These are phyloP conservation scores for Pachyuromys duprasi DNA, from an alignment of 2,797 vertebrate species.

Conservation along the genomic window DNA sequence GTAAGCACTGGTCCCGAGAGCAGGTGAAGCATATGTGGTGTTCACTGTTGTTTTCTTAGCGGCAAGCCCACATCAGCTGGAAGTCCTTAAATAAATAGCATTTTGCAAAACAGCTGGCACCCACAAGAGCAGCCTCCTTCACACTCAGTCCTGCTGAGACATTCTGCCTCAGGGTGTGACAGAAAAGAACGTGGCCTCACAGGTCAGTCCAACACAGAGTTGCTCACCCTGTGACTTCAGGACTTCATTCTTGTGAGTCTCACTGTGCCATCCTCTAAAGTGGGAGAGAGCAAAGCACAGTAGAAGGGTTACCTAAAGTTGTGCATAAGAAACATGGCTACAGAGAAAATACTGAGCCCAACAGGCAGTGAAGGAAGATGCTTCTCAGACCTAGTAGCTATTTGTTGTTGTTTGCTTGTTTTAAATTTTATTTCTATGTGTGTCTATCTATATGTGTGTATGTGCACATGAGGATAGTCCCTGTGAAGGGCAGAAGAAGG, in stretches of 20 bases:
- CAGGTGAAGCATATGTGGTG: neutral
- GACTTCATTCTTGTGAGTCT: neutral
- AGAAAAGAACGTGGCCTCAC: neutral
- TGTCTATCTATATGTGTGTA: neutral
- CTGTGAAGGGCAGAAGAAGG: neutral
- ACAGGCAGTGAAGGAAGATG: neutral
- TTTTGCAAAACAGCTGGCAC: slow-evolving; percentile 15
- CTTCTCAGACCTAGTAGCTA: neutral
- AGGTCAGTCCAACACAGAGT: neutral
- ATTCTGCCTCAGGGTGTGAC: neutral
- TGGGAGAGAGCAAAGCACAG: neutral
- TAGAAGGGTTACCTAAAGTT: neutral
- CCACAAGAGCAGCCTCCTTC: neutral
- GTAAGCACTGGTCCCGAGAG: neutral
- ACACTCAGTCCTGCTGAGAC: neutral
- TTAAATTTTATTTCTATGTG: neutral
- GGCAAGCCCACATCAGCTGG: neutral
- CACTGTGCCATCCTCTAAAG: neutral
- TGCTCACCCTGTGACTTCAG: neutral
- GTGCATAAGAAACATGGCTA: no score
- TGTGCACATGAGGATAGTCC: neutral
- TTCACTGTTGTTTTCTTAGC: neutral
- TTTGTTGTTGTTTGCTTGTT: neutral
- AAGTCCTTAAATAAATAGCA: neutral
- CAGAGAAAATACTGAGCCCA: rapidly evolving